Percentiles rank a stretch among this genome's conserved stretches.
phyloP scores from a whole-genome alignment of 2,797 vertebrate genomes.

The Pipistrellus pygmaeus region DNA sequence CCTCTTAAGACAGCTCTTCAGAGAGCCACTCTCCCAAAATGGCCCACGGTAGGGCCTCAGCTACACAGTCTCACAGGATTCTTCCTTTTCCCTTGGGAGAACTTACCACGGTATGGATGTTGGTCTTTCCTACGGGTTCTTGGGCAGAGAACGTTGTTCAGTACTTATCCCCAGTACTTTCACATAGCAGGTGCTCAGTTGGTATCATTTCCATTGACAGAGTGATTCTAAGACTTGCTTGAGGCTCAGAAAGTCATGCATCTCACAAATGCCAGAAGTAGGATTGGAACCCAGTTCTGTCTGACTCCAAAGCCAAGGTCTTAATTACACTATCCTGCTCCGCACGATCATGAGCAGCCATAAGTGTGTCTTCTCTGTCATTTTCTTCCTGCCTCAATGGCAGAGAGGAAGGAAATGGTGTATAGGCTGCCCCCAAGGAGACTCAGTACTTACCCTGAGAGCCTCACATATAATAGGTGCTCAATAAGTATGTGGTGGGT shows the following conservation, averaged over 20 bases:
- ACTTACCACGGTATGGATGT: accelerated
- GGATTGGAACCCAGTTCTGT: not conserved
- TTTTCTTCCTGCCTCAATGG: not conserved
- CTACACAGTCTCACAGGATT: not conserved
- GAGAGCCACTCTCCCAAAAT: not conserved
- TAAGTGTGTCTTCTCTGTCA: not conserved
- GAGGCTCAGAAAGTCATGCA: not conserved
- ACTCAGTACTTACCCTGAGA: not conserved
- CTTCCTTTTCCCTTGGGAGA: not conserved
- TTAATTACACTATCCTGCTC: not conserved
- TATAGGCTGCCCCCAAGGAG: no score
- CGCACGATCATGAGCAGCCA: no score
- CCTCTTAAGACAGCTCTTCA: not conserved
- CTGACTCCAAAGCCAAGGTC: not conserved
- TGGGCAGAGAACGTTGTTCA: not conserved
- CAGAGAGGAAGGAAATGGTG: not conserved
- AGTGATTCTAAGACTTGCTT: not conserved
- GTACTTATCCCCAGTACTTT: not conserved
- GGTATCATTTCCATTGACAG: not conserved
- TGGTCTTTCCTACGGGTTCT: not conserved
- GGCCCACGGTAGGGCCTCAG: not conserved
- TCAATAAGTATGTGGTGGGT: not conserved
- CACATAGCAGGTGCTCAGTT: not conserved
- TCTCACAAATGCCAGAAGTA: not conserved
- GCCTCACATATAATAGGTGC: not conserved